These are phyloP conservation scores for Epinephelus awoara DNA, from an alignment of 2,797 vertebrate genomes.

Conservation along the genomic window DNA sequence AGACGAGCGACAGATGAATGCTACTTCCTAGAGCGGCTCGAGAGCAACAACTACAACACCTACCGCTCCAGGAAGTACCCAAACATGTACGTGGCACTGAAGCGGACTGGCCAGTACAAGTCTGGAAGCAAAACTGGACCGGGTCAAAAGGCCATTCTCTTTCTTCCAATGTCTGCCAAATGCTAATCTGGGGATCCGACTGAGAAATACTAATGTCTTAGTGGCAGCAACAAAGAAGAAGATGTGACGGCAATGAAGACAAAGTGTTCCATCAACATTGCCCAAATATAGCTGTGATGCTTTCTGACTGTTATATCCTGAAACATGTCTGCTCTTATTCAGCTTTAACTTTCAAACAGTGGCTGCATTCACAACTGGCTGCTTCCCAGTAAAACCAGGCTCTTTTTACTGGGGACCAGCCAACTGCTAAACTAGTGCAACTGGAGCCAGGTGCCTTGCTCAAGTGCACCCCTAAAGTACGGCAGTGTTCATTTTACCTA, in stretches of 20 bases:
- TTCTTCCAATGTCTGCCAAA: conserved; percentile 97
- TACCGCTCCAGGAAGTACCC: conserved; percentile 97
- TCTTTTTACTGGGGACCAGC: conserved; percentile 31
- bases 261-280: conserved; percentile 49
- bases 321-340: conserved; percentile 39
- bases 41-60: conserved; percentile 99
- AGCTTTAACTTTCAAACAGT: conserved; percentile 48
- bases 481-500: background rate
- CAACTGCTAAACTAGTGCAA: conserved; percentile 5
- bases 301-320: conserved; percentile 49
- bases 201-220: background rate
- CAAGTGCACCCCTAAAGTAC: background rate
- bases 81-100: conserved; percentile 97
- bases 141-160: conserved; percentile 98
- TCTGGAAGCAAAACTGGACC: conserved; percentile 93
- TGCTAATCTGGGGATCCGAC: conserved; percentile 80
- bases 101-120: conserved; percentile 97
- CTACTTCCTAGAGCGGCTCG: conserved; percentile 95
- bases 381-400: conserved; percentile 38
- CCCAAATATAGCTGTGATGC: conserved; percentile 72
- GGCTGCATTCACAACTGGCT: conserved; percentile 18
- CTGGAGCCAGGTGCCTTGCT: conserved; percentile 34
- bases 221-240: conserved; percentile 31
- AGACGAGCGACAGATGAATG: conserved; percentile 96
- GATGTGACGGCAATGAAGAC: conserved; percentile 73